Evolutionary conservation across 2,113 vertebrate species (phyloP).

Genomic region (Carlito syrichta): DNA sequence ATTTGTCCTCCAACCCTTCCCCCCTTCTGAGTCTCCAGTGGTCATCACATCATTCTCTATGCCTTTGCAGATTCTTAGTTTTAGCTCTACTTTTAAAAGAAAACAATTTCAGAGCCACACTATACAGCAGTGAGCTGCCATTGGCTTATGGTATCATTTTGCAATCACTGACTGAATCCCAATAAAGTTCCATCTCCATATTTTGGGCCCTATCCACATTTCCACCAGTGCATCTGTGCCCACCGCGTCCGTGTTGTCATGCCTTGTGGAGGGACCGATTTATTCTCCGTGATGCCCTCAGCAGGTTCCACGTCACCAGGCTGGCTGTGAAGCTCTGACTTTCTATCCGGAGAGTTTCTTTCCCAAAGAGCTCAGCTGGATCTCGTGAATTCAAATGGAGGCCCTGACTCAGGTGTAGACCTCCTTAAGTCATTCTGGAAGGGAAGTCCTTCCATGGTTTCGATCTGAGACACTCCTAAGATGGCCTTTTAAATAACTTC

Average conservation of each 20-base stretch:
- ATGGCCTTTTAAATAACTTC: not conserved
- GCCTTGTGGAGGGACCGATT: not conserved
- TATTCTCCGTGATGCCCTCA: not conserved
- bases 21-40: too few relatives aligned
- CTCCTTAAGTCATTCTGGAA: not conserved
- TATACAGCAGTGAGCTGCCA: not conserved
- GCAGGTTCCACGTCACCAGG: not conserved
- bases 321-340: not conserved
- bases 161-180: not conserved
- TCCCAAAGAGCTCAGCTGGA: not conserved
- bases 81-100: not conserved
- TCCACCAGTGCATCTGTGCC: rapidly evolving
- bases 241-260: not conserved
- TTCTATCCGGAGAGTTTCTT: not conserved
- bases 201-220: not conserved
- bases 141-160: not conserved
- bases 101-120: not conserved
- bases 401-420: too few relatives aligned
- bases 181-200: too few relatives aligned
- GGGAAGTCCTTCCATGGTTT: not conserved
- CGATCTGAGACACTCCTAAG: not conserved
- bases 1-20: too few relatives aligned
- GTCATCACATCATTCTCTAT: too few relatives aligned
- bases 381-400: not conserved
- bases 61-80: too few relatives aligned